Conservation (phyloP, 2,113 vertebrate genomes). For the Nansenia antarctica region DNA sequence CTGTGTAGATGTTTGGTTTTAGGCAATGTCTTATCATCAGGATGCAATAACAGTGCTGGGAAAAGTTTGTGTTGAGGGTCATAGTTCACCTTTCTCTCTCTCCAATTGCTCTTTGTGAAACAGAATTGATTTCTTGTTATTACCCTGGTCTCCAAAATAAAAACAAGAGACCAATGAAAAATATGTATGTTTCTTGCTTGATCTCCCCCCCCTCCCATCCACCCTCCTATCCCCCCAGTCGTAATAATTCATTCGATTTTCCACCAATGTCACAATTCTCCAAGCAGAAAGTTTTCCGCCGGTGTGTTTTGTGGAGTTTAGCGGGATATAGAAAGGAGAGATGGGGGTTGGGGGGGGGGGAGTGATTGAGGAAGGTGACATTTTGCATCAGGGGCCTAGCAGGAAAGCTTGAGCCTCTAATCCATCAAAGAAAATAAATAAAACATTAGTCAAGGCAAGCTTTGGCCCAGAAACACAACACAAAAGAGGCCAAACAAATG, state of each 20-base stretch:
- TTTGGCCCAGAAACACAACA: slow-evolving; percentile 16
- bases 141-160: background rate
- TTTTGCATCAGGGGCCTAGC: slow-evolving; percentile 35
- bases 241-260: background rate
- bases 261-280: slow-evolving; percentile 7
- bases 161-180: background rate
- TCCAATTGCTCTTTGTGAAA: slow-evolving; percentile 17
- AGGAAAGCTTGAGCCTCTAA: slow-evolving; percentile 37
- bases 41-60: background rate
- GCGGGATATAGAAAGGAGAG: too few species aligned
- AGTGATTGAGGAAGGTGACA: slow-evolving; percentile 46
- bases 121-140: background rate
- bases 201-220: background rate
- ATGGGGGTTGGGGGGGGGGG: background rate
- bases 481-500: slow-evolving; percentile 28
- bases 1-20: background rate
- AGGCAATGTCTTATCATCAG: slow-evolving; percentile 31
- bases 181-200: background rate
- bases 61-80: background rate
- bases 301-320: background rate
- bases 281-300: background rate
- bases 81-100: background rate
- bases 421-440: slow-evolving; percentile 45
- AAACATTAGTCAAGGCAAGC: slow-evolving; percentile 29
- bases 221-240: background rate